Base-by-base conservation (phyloP, 2,888 invertebrate species). In the Andricus curvator region DNA sequence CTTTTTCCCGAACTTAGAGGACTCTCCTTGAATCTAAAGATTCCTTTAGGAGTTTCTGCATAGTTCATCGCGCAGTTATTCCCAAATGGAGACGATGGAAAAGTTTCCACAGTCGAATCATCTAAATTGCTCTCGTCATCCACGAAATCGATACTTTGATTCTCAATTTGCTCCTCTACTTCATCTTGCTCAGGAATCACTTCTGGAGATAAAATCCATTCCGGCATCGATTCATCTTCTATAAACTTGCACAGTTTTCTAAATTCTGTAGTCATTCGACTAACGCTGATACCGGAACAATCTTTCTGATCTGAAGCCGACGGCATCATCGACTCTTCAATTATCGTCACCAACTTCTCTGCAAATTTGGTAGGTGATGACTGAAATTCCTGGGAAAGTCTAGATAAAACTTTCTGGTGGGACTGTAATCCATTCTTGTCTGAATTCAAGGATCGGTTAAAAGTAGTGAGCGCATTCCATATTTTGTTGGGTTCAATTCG, bases 171-270 rank as follows among this genome's bases (percentile, higher is more conserved):
- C 51, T 74, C 74, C 22, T 60, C 70, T 2, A 33, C 60, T 22
- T 60, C 60, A 60, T 60, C 60, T 60, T 22, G 22, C 13, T 60
- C 64, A 29, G 2, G 56, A 74, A 41, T 70, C n/a, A 78, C 80
- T 3, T 62, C 62, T 2, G 87, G 81, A 15, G 90, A 88, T 56
- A 85, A 82, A 4, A 87, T 86, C 85, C 86, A 86, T 37, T 89
- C 89, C 6, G 91, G 92, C 86, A 88, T 85, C 5, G 91, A 89
- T 81, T 92, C 91, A 82, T 92, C 91, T 64, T 89, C 89, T 48
- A 92, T 91, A 64, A 86, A 89, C 81, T 91, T 90, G 70, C 90
- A 90, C 51, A 90, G 84, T 82, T 90, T 90, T 1, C 86, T 80
- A 80, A 91, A 90, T 80, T 91, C 89, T 41, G 84, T 85, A n/a